Evolutionary conservation across 1,140 invertebrate genomes (phyloP), one percentile per base, ranked within the genome.

Genomic region (Conus ventricosus): DNA sequence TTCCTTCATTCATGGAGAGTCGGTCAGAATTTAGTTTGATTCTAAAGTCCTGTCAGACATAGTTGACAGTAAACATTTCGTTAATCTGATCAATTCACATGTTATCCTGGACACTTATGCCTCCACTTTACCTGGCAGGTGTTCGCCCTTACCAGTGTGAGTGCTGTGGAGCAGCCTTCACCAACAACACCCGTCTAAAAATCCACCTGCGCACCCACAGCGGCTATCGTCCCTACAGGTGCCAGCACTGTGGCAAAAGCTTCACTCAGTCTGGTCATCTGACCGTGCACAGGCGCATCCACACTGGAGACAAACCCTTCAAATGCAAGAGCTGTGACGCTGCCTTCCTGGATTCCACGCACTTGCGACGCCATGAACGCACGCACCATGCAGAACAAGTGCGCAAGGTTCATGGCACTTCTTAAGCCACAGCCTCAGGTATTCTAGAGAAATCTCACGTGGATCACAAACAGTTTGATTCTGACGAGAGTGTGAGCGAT

Each of bases 401-500:
- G 92, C 99, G 98, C 93, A 95, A 97, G 87, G 97, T 97, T 0
- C 99, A 98, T 75, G 84, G 88, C 4, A 76, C 87, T 8, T 60
- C 75, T 17, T 90, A 67, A 53, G 53, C 87, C 6, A 54, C 63
- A 6, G 81, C 78, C 15, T 81, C 53, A 27, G 81, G 25, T 93
- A 95, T 99, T 53, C 98, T 98, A 96, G 98, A 98, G 0, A 98
- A 99, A 23, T 98, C 98, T 0, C 98, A 99, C 84, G 99, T 98
- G 1, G 98, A 98, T 92, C 98, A 98, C 90, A 99, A 99, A 95
- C 99, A 99, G 94, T 60, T 15, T 60, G 8, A 60, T 15, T 99
- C 99, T 0, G 99, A 99, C 96, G 99, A 99, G 95, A 99, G 99
- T 95, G 97, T 97, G 90, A 98, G 99, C 39, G 99, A 99, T 95